A percentile compares a stretch with the other conserved stretches of the same genome.
phyloP scores from a whole-genome alignment of 2,797 vertebrate genomes.

The Poeciliopsis presidionis region DNA sequence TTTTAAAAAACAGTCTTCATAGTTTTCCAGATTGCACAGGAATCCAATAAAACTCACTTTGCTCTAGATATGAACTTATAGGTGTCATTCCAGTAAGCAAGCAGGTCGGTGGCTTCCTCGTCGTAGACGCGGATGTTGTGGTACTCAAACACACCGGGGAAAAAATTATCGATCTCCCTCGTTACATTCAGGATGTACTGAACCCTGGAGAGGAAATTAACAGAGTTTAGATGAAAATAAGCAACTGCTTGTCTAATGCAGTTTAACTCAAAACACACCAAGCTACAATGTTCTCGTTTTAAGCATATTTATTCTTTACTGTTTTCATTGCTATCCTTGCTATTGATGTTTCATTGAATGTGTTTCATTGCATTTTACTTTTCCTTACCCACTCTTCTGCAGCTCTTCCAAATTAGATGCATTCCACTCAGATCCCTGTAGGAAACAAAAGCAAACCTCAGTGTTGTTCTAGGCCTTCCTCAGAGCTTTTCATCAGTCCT shows the following conservation, averaged over 20 bases:
- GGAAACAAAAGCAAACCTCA: slow-evolving; percentile 65
- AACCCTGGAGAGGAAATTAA: slow-evolving; percentile 78
- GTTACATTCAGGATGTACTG: slow-evolving; percentile 97
- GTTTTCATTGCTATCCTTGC: slow-evolving; percentile 8
- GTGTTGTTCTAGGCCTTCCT: slow-evolving; percentile 47
- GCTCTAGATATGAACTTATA: slow-evolving; percentile 99
- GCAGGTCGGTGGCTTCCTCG: slow-evolving; percentile 95
- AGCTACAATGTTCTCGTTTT: slow-evolving; percentile 1
- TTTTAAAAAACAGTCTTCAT: background rate
- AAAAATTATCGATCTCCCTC: slow-evolving; percentile 98
- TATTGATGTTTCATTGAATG: background rate
- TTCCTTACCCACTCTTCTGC: slow-evolving; percentile 93
- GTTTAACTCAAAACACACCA: background rate
- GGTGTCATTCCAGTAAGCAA: slow-evolving; percentile 98
- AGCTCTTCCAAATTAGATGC: slow-evolving; percentile 97
- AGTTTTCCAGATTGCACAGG: background rate
- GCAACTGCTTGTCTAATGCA: background rate
- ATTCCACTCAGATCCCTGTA: slow-evolving; percentile 97
- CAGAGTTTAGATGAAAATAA: slow-evolving; percentile 8
- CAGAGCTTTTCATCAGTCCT: slow-evolving; percentile 53
- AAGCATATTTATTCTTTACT: background rate
- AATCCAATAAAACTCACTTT: slow-evolving; percentile 83
- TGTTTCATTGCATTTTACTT: slow-evolving; percentile 13
- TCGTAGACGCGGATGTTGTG: slow-evolving; percentile 98
- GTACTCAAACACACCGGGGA: slow-evolving; percentile 96